These are phyloP conservation scores for Danionella dracula DNA, from an alignment of 2,797 vertebrate species.

Conservation along the genomic window DNA sequence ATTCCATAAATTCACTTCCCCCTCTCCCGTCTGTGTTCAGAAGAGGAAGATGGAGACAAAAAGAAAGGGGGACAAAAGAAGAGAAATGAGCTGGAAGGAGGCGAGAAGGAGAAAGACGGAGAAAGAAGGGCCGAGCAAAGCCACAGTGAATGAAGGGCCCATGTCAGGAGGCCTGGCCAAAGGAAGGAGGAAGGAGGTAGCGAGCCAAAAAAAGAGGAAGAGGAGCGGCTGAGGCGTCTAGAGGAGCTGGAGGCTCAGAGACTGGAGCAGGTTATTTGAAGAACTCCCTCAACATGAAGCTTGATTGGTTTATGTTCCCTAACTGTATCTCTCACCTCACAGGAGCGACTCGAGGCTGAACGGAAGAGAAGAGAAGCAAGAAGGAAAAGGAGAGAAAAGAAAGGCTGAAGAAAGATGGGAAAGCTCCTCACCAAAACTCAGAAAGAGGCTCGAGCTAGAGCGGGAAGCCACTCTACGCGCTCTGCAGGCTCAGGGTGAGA, in stretches of 20 bases:
- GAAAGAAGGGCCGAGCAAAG: constrained; percentile 96
- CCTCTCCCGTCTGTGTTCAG: constrained; percentile 49
- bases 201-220: constrained; percentile 74
- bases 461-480: constrained; percentile 84
- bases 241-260: constrained; percentile 88
- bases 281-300: constrained; percentile 47
- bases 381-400: constrained; percentile 98
- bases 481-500: constrained; percentile 90
- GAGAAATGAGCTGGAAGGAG: constrained; percentile 84
- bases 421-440: constrained; percentile 92
- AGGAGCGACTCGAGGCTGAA: constrained; percentile 94
- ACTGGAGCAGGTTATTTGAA: constrained; percentile 82
- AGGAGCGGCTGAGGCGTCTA: constrained; percentile 71
- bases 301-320: neutral
- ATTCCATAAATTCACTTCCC: neutral
- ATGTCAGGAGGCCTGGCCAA: constrained; percentile 95
- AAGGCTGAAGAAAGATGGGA: constrained; percentile 93
- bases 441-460: constrained; percentile 85
- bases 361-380: constrained; percentile 93
- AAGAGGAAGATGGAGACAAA: constrained; percentile 86
- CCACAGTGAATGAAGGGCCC: constrained; percentile 88
- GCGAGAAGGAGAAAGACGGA: constrained; percentile 80
- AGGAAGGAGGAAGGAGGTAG: constrained; percentile 91
- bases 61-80: constrained; percentile 97
- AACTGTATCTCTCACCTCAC: neutral